phyloP scores from a whole-genome alignment of 2,888 invertebrate species.

The Mythimna albipuncta region DNA sequence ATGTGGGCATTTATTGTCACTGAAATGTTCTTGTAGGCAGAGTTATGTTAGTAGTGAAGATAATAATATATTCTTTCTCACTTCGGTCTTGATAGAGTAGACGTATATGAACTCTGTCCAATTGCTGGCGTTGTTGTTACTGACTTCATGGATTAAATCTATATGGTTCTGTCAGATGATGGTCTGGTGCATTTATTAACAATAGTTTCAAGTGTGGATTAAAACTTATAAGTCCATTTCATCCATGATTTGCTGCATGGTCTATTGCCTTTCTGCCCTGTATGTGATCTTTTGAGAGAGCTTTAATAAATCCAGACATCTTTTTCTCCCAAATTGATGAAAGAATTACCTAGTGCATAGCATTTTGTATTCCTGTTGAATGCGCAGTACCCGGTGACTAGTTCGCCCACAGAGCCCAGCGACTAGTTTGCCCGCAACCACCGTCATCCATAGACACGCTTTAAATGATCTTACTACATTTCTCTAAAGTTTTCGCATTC shows the following conservation, averaged over 20 bases:
- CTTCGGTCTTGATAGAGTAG: background rate
- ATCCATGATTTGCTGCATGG: background rate
- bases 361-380: too few species aligned
- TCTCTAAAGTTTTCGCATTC: too few species aligned
- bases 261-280: background rate
- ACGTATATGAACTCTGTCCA: background rate
- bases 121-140: background rate
- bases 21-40: conserved; percentile 2
- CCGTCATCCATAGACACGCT: too few species aligned
- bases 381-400: too few species aligned
- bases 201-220: background rate
- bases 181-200: background rate
- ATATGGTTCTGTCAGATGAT: background rate
- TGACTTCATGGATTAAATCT: background rate
- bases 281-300: background rate
- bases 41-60: conserved; percentile 9
- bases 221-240: background rate
- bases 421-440: too few species aligned
- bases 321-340: background rate
- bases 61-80: background rate
- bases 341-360: too few species aligned
- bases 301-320: background rate
- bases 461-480: too few species aligned
- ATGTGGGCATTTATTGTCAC: conserved; percentile 37
- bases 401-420: too few species aligned